Base-by-base conservation (phyloP, 2,113 vertebrate species). In the Edolisoma coerulescens region DNA sequence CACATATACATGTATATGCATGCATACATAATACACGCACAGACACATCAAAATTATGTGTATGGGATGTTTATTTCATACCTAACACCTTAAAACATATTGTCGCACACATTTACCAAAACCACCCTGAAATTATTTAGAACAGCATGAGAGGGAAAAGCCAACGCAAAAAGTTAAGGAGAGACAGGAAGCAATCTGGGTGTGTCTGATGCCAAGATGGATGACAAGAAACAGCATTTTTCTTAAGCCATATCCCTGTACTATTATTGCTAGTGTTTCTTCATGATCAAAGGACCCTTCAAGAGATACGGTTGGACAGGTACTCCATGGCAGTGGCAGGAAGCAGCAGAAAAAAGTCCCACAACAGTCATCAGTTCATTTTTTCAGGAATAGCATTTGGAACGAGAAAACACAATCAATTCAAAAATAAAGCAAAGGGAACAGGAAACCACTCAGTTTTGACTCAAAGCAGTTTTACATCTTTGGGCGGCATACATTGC, bases 141-240 rank as follows among this genome's bases (percentile, higher is more conserved):
- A 81, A 70, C 11, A 69, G 17, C 37, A 54, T 10, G 7, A 76
- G 9, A 10, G 3, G 13, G 14, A 50, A 89, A 70, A 56, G 70
- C 45, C 69, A 89, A 73, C 59, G 23, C n/a, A 56, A 59, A 59
- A 77, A 50, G 57, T 37, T 32, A 60, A 45, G 42, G 52, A 92
- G 54, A 95, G 57, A 88, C 78, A 96, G 59, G 49, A 85, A 95
- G 63, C 69, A 73, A 83, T 92, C 53, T 87, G 47, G 42, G 70
- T 53, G 47, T 45, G 73, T 65, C 80, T 69, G 33, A 65, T 57
- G 41, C 39, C 39, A 89, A 61, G 74, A 39, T 0, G 70, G 24
- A 68, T 94, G 61, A 76, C 37, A 69, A 80, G 41, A 61, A 69
- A 83, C 5, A 73, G 37, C 19, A 30, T 32, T 90, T 67, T 83